Percentiles rank a stretch among this genome's conserved stretches.
phyloP scores from a whole-genome alignment of 2,113 vertebrate species.

The Corythaixoides concolor region DNA sequence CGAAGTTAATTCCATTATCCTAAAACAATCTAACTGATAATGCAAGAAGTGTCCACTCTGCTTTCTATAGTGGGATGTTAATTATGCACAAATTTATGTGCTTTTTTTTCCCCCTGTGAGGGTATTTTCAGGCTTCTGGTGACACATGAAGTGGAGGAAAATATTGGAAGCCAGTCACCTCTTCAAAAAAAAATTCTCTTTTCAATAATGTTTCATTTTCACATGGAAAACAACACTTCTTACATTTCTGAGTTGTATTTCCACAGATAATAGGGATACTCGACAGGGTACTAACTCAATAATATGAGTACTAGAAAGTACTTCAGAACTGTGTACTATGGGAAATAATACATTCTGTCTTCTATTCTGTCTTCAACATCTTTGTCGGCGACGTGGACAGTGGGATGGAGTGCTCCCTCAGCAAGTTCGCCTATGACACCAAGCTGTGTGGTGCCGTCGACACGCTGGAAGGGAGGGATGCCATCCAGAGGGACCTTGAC shows the following conservation, averaged over 20 bases:
- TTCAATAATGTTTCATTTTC: background rate
- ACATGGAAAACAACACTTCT: background rate
- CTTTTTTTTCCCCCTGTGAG: fast-evolving
- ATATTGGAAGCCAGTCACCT: background rate
- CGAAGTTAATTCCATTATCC: background rate
- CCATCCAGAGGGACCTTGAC: no score
- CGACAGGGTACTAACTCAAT: background rate
- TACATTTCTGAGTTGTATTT: background rate
- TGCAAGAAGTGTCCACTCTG: background rate
- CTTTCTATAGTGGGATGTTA: background rate
- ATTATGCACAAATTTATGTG: background rate
- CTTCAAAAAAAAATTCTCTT: background rate
- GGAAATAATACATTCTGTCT: background rate
- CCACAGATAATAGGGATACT: background rate
- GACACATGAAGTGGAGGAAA: background rate
- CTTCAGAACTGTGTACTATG: background rate
- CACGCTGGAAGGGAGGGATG: no score
- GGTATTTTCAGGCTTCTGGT: background rate
- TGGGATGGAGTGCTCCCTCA: no score
- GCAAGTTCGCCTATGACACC: no score
- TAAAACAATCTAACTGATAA: background rate
- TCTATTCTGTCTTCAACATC: no score
- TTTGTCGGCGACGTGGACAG: no score
- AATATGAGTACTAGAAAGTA: background rate
- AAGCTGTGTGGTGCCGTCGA: no score